Percentiles rank a stretch among this genome's conserved stretches.
Evolutionary conservation across 2,888 invertebrate species (phyloP).

Genomic region (Saturnia pavonia): DNA sequence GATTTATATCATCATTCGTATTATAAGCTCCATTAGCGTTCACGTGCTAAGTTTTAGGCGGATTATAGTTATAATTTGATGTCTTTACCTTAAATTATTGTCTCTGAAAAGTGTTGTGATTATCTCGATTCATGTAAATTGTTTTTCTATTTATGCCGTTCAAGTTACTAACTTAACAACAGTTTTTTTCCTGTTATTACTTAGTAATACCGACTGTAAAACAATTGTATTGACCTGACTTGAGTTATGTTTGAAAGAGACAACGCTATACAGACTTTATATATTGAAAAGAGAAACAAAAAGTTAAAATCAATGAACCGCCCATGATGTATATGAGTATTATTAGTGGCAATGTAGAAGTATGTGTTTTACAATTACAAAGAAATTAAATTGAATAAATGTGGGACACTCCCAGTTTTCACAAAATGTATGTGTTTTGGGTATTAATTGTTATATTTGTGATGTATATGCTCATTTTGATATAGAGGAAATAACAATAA

Average conservation of each 20-base stretch:
- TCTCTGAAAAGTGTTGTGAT: background rate
- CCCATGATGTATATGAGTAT: background rate
- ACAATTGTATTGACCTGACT: constrained; percentile 15
- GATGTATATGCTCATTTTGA: too few species aligned
- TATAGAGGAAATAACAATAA: too few species aligned
- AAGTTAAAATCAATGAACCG: background rate
- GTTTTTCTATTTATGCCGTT: background rate
- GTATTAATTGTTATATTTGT: background rate
- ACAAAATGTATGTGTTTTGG: background rate
- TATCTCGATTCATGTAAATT: background rate
- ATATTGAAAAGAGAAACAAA: background rate
- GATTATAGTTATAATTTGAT: background rate
- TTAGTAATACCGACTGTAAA: background rate
- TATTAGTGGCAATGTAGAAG: too few species aligned
- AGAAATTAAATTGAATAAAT: background rate
- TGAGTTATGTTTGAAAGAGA: constrained; percentile 15
- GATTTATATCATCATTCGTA: constrained; percentile 42
- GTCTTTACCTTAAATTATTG: background rate
- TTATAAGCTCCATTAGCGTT: constrained; percentile 23
- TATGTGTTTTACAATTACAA: too few species aligned
- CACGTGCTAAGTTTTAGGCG: constrained; percentile 13
- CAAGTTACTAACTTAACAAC: background rate
- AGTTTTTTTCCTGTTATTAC: background rate
- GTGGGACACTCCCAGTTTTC: constrained; percentile 6
- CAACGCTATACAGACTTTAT: background rate